These are phyloP conservation scores for Hucho hucho DNA, from an alignment of 2,113 vertebrate genomes.

Conservation along the genomic window DNA sequence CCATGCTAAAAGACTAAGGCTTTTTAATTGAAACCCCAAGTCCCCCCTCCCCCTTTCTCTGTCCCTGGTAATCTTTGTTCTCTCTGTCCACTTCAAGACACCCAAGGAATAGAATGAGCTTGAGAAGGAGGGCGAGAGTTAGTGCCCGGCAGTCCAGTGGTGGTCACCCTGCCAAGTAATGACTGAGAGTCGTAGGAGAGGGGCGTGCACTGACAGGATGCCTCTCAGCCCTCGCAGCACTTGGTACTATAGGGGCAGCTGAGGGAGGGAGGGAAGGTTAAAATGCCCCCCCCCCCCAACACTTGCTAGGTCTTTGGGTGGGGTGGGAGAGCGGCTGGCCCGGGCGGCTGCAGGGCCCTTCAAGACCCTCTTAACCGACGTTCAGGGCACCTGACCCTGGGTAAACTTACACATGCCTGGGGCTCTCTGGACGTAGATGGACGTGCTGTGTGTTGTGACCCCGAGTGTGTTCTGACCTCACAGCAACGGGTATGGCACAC, in stretches of 20 bases:
- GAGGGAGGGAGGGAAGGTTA: constrained; percentile 22
- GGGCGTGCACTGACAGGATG: constrained; percentile 47
- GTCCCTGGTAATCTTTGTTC: constrained; percentile 7
- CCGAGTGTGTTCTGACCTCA: constrained; percentile 33
- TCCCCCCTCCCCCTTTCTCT: too few species aligned
- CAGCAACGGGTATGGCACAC: not conserved
- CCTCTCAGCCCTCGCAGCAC: constrained; percentile 19
- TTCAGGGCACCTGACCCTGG: constrained; percentile 62
- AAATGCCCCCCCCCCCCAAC: constrained; percentile 26
- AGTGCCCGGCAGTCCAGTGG: constrained; percentile 61
- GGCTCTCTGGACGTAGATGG: not conserved
- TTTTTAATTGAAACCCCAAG: too few species aligned
- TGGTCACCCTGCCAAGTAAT: constrained; percentile 44
- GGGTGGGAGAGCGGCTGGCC: constrained; percentile 53
- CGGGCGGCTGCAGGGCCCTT: constrained; percentile 45
- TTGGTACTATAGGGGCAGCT: constrained; percentile 57
- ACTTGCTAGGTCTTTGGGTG: constrained; percentile 60
- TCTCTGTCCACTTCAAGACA: constrained; percentile 31
- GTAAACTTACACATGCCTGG: constrained; percentile 70
- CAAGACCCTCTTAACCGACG: constrained; percentile 31
- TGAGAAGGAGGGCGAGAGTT: constrained; percentile 31
- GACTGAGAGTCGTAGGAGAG: constrained; percentile 43
- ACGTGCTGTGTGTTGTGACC: constrained; percentile 38
- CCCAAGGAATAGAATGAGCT: constrained; percentile 30
- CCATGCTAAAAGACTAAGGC: too few species aligned